Evolutionary conservation across 2,797 vertebrate genomes (phyloP).

Genomic region (Cossypha niveicapilla): DNA sequence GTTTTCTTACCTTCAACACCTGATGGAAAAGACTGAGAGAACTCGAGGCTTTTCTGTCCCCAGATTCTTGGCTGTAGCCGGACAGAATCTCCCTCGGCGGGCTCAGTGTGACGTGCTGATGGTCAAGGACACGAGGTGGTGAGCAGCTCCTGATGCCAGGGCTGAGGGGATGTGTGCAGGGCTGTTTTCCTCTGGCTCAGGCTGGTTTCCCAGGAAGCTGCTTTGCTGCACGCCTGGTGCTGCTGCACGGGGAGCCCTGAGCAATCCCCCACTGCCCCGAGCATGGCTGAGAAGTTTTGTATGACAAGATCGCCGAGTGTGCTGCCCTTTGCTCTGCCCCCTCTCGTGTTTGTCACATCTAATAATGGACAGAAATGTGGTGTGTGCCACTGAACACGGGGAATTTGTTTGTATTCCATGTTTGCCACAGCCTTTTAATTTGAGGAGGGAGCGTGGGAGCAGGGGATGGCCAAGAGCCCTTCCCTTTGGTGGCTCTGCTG

Average conservation of each 20-base stretch:
- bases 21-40: neutral
- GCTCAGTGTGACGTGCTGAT: neutral
- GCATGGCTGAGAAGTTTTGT: slow-evolving; percentile 56
- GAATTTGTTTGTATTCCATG: slow-evolving; percentile 54
- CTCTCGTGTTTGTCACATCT: slow-evolving; percentile 67
- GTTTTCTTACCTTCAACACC: neutral
- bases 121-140: neutral
- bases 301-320: slow-evolving; percentile 41
- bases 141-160: neutral
- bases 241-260: slow-evolving; percentile 23
- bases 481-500: neutral
- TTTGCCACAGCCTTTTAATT: slow-evolving; percentile 57
- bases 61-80: neutral
- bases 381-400: slow-evolving; percentile 60
- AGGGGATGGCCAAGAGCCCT: neutral
- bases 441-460: slow-evolving; percentile 61
- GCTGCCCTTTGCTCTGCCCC: slow-evolving; percentile 67
- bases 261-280: slow-evolving; percentile 49
- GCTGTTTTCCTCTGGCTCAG: neutral
- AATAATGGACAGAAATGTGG: slow-evolving; percentile 56
- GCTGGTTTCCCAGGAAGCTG: neutral
- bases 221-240: neutral
- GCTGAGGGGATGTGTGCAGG: neutral
- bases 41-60: neutral
- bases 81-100: neutral